phyloP scores from a whole-genome alignment of 2,113 vertebrate species.

The Tichodroma muraria region DNA sequence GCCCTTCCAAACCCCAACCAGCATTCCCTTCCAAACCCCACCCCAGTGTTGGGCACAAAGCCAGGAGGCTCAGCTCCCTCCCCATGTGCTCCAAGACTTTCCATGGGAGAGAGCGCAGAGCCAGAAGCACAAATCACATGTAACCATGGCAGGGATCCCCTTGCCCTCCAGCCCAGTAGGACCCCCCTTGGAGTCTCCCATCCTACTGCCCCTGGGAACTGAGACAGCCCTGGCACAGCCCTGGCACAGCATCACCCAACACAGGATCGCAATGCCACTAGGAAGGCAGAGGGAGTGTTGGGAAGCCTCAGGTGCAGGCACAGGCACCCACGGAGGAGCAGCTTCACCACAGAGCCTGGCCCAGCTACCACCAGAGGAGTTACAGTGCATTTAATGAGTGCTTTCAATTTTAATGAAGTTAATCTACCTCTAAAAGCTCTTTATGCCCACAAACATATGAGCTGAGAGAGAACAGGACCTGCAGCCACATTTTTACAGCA shows the following conservation, averaged over 20 bases:
- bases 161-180: accelerated
- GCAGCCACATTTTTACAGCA: background rate
- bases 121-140: background rate
- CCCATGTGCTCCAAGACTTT: background rate
- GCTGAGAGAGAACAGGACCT: background rate
- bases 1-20: background rate
- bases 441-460: background rate
- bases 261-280: background rate
- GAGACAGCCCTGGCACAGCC: background rate
- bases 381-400: background rate
- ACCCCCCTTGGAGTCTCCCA: background rate
- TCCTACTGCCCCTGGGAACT: background rate
- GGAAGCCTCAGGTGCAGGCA: background rate
- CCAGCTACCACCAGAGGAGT: background rate
- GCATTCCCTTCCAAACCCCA: background rate
- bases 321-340: background rate
- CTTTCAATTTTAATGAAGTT: background rate
- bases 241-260: background rate
- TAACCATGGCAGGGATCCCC: background rate
- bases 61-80: background rate
- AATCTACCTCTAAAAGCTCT: background rate
- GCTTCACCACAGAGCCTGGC: background rate
- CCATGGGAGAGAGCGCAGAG: background rate
- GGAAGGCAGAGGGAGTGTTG: background rate
- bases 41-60: accelerated